These are phyloP conservation scores for Eucidaris tribuloides DNA, from an alignment of 35 echinoderm and acorn worm genomes.

Conservation along the genomic window DNA sequence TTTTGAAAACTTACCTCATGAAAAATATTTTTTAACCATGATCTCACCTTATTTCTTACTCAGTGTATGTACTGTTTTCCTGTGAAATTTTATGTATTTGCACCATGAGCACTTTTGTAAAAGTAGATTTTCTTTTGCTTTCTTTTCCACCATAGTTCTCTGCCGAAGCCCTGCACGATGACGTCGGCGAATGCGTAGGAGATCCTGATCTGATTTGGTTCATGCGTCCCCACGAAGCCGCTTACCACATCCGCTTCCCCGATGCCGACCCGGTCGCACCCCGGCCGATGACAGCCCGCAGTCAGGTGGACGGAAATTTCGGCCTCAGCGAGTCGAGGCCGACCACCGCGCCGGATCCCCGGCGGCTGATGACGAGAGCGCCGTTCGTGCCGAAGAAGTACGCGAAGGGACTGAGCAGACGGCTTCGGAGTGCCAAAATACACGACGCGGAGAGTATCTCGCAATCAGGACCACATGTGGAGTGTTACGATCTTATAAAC, in stretches of 20 bases:
- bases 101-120: too few species aligned
- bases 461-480: too few species aligned
- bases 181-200: conserved; percentile 38
- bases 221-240: conserved; percentile 71
- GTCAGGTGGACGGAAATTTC: neutral
- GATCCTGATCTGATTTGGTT: conserved; percentile 78
- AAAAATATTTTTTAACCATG: too few species aligned
- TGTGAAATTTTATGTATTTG: too few species aligned
- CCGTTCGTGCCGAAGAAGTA: conserved; percentile 21
- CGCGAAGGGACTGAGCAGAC: neutral
- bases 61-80: too few species aligned
- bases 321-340: neutral
- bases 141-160: conserved; percentile 22
- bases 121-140: neutral
- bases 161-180: conserved; percentile 39
- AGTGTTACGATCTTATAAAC: too few species aligned
- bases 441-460: too few species aligned
- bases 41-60: too few species aligned
- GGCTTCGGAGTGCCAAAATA: neutral
- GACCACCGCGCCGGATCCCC: neutral
- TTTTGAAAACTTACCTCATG: too few species aligned
- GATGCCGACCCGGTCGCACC: neutral
- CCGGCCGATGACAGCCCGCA: neutral
- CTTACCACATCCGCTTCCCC: conserved; percentile 33
- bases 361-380: neutral